A percentile compares a stretch with the other conserved stretches of the same genome.
Conservation (phyloP, 1,140 invertebrate species). For the Aphis gossypii region DNA sequence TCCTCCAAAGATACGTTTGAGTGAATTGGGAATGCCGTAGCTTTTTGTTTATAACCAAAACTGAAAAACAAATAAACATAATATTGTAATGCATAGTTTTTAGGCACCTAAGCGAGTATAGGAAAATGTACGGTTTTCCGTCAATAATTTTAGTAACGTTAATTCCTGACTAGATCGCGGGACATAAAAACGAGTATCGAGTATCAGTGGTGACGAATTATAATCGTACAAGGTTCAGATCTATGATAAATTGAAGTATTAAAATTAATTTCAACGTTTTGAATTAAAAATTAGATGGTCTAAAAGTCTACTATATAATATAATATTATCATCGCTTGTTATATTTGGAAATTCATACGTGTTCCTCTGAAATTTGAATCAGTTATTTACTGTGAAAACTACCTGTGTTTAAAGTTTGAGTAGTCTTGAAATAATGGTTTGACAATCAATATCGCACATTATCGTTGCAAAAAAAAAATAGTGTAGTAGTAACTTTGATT, state of each 20-base stretch:
- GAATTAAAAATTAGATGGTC: neutral
- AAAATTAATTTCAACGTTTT: neutral
- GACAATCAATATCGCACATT: too few relatives aligned
- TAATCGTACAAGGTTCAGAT: neutral
- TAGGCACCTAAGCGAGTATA: neutral
- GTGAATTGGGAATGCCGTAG: neutral
- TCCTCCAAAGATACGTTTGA: neutral
- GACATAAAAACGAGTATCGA: neutral
- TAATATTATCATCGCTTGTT: neutral
- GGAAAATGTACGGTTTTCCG: neutral
- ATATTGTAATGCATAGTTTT: neutral
- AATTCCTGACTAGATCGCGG: neutral
- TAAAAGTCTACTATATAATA: neutral
- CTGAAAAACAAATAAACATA: constrained; percentile 20
- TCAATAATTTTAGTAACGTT: neutral
- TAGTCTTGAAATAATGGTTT: neutral
- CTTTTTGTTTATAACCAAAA: constrained; percentile 44
- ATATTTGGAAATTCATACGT: neutral
- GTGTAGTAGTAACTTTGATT: neutral
- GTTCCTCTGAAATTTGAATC: neutral
- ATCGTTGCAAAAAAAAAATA: neutral
- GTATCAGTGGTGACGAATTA: neutral
- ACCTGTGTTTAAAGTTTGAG: neutral
- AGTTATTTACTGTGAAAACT: neutral
- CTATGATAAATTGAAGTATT: neutral